Base-by-base conservation (phyloP, 2,113 vertebrate species). In the Phylloscopus trochilus region DNA sequence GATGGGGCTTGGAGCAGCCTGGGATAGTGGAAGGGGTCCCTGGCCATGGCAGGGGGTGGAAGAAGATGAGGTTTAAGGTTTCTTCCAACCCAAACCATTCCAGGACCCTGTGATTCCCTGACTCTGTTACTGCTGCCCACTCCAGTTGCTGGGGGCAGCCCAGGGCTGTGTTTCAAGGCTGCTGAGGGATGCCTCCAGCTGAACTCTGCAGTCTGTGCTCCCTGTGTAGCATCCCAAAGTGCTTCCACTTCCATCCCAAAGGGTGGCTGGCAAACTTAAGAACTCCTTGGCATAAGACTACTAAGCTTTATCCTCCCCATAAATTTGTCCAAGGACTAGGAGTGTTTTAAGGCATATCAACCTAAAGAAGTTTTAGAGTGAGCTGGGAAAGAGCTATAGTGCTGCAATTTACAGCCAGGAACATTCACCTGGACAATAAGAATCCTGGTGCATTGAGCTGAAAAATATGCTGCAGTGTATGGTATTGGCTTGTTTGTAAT, bases 391-490 rank as follows among this genome's bases (percentile, higher is more conserved):
- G 95, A 92, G 87, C 97, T 92, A 84, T 95, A 93, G 86, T 58
- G 78, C 95, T 91, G 94, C 66, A 44, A 96, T 97, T 94, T 96
- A 97, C 92, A 96, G 85, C 95, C 78, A 49, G 81, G 88, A 95
- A 95, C 90, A 33, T 86, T 95, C 96, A 94, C 93, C 92, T 96
- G 95, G 95, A 95, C 96, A 96, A 95, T 94, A 97, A 96, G 95
- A 94, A 93, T 93, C 89, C 81, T 87, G 90, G 96, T 93, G 96
- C 92, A 96, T 52, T 95, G 91, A 95, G 81, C 95, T 97, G 96
- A 94, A 96, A 97, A 97, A 97, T 96, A 97, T 82, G 91, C 95
- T 96, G 94, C 96, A 92, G 83, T 97, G 72, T 83, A 93, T 78
- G 86, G 89, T 93, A 93, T 92, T 94, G 96, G 95, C 93, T 97